Percentiles rank a stretch among this genome's conserved stretches.
These are phyloP conservation scores for Drosophila biarmipes DNA, from an alignment of 1,140 invertebrate genomes.

Conservation along the genomic window DNA sequence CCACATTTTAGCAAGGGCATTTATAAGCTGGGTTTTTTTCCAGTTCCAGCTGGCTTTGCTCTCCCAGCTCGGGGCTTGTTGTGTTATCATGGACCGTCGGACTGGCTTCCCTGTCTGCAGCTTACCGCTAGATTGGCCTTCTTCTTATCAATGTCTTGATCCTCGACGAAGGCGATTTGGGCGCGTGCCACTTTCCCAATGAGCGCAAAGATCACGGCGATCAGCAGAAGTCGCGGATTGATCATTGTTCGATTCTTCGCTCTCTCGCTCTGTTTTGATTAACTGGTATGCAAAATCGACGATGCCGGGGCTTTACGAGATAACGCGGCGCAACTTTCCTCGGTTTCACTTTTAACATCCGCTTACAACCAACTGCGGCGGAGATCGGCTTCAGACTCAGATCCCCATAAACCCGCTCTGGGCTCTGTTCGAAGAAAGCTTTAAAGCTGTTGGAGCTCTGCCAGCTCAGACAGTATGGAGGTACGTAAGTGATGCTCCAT, in stretches of 20 bases:
- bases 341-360: constrained; percentile 9
- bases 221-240: constrained; percentile 32
- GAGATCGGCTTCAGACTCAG: constrained; percentile 15
- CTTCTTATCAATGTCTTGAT: constrained; percentile 68
- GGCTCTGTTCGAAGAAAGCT: not conserved
- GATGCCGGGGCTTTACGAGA: constrained; percentile 16
- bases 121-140: constrained; percentile 76
- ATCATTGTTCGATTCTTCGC: constrained; percentile 37
- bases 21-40: not conserved
- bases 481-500: no score
- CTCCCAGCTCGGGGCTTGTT: constrained; percentile 29
- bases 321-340: constrained; percentile 25
- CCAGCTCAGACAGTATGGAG: no score
- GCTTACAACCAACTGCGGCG: constrained; percentile 6
- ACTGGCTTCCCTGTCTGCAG: not conserved
- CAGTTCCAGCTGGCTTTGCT: not conserved
- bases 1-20: constrained; percentile 1
- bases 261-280: constrained; percentile 14
- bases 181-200: constrained; percentile 32
- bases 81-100: constrained; percentile 49
- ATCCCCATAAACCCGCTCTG: not conserved
- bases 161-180: constrained; percentile 72
- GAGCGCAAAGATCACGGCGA: constrained; percentile 32
- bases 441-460: not conserved
- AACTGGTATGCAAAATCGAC: constrained; percentile 46